These are phyloP conservation scores for Thinocorus orbignyianus DNA, from an alignment of 2,113 vertebrate genomes.

Conservation along the genomic window DNA sequence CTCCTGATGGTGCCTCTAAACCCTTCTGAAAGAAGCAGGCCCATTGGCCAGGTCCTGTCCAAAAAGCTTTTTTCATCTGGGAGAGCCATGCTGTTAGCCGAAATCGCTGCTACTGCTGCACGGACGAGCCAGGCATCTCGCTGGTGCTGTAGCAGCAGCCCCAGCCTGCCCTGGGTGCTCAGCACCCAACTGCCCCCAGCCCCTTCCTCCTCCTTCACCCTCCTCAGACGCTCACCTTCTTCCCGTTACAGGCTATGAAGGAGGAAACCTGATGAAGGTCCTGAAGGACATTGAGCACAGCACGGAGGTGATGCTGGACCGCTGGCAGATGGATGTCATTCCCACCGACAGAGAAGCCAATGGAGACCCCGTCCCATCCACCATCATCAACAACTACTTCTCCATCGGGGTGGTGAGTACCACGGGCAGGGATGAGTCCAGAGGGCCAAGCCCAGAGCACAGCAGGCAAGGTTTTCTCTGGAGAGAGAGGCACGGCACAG, in stretches of 20 bases:
- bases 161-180: neutral
- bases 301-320: conserved; percentile 85
- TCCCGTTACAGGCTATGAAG: conserved; percentile 74
- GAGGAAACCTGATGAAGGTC: conserved; percentile 79
- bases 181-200: rapidly evolving
- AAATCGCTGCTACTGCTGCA: neutral
- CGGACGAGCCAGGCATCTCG: rapidly evolving
- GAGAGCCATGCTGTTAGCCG: rapidly evolving
- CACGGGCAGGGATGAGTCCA: rapidly evolving
- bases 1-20: neutral
- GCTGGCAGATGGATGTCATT: conserved; percentile 90
- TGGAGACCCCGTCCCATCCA: conserved; percentile 89
- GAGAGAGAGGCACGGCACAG: neutral
- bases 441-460: neutral
- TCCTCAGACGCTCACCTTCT: rapidly evolving
- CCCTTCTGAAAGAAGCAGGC: neutral
- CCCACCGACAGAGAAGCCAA: conserved; percentile 86
- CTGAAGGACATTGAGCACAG: conserved; percentile 82
- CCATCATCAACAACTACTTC: conserved; percentile 97
- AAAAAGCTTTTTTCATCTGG: neutral
- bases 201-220: neutral
- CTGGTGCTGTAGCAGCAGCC: rapidly evolving
- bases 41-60: rapidly evolving
- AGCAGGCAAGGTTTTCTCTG: rapidly evolving
- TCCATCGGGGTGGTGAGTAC: conserved; percentile 93